Evolutionary conservation across 1,140 invertebrate genomes (phyloP).

Genomic region (Asobara japonica): DNA sequence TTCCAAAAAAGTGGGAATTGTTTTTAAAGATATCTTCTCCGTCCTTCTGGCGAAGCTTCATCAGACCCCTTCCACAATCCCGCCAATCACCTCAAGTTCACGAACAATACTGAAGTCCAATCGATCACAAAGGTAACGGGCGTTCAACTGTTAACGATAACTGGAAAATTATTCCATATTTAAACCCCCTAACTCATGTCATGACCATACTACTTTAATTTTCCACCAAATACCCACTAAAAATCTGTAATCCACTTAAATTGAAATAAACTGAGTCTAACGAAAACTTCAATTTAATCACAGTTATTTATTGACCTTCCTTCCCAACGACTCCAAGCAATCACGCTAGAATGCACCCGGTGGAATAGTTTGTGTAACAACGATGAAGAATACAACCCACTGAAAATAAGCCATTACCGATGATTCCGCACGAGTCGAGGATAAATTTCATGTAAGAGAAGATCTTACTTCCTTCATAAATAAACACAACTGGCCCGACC

Average conservation of each 20-base stretch:
- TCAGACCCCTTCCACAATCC: no score
- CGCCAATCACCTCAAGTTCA: no score
- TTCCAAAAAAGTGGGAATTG: no score
- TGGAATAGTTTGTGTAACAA: not conserved
- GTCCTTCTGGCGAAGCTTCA: no score
- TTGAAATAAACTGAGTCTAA: not conserved
- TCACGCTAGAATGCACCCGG: not conserved
- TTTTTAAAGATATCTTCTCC: no score
- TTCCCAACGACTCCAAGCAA: not conserved
- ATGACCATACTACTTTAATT: no score
- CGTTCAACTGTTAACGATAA: no score
- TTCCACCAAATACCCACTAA: not conserved
- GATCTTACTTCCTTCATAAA: constrained; percentile 60
- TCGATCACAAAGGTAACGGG: no score
- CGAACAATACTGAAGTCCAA: no score
- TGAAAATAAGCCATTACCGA: constrained; percentile 3
- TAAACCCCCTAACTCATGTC: no score
- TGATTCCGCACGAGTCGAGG: constrained; percentile 19
- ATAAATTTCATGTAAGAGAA: constrained; percentile 30
- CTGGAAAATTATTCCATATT: no score
- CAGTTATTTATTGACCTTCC: not conserved
- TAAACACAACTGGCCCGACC: constrained; percentile 66
- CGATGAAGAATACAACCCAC: not conserved
- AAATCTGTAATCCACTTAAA: not conserved
- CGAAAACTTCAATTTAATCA: not conserved